Evolutionary conservation across 2,797 vertebrate species (phyloP).

Genomic region (Pogonophryne albipinna): DNA sequence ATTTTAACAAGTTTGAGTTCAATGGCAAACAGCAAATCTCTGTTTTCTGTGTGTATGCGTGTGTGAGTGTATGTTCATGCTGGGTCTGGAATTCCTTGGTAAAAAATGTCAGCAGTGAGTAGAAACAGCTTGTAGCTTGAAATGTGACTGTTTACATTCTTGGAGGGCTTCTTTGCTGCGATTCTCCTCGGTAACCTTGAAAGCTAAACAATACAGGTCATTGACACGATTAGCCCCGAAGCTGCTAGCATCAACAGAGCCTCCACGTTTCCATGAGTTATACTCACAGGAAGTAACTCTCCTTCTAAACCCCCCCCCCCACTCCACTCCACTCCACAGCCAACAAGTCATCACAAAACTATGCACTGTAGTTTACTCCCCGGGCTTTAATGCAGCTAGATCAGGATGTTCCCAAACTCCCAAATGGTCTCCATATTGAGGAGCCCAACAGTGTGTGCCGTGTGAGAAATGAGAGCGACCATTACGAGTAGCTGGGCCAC

Average conservation of each 20-base stretch:
- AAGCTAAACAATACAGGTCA: slow-evolving; percentile 78
- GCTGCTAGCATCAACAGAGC: slow-evolving; percentile 67
- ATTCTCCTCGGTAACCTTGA: slow-evolving; percentile 73
- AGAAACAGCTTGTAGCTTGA: slow-evolving; percentile 64
- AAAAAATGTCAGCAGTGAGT: slow-evolving; percentile 34
- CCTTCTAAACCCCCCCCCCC: slow-evolving; percentile 29
- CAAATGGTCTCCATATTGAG: slow-evolving; percentile 72
- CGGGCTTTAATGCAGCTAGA: slow-evolving; percentile 58
- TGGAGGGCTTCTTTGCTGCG: slow-evolving; percentile 61
- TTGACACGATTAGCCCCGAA: slow-evolving; percentile 72
- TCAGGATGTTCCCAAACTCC: slow-evolving; percentile 74
- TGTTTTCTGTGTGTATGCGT: slow-evolving; percentile 42
- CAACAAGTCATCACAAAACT: slow-evolving; percentile 73
- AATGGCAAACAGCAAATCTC: slow-evolving; percentile 42
- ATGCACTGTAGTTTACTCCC: slow-evolving; percentile 69
- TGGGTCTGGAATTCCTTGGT: slow-evolving; percentile 61
- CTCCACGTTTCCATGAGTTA: slow-evolving; percentile 62
- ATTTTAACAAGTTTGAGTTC: slow-evolving; percentile 26
- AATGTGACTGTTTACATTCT: slow-evolving; percentile 78
- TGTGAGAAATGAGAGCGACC: slow-evolving; percentile 58
- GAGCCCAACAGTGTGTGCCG: slow-evolving; percentile 44
- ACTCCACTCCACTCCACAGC: slow-evolving; percentile 24
- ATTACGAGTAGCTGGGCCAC: slow-evolving; percentile 75
- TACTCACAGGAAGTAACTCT: slow-evolving; percentile 69
- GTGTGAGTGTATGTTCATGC: slow-evolving; percentile 27